Evolutionary conservation across 2,888 invertebrate species (phyloP).

Genomic region (Lasioglossum oenotherae): DNA sequence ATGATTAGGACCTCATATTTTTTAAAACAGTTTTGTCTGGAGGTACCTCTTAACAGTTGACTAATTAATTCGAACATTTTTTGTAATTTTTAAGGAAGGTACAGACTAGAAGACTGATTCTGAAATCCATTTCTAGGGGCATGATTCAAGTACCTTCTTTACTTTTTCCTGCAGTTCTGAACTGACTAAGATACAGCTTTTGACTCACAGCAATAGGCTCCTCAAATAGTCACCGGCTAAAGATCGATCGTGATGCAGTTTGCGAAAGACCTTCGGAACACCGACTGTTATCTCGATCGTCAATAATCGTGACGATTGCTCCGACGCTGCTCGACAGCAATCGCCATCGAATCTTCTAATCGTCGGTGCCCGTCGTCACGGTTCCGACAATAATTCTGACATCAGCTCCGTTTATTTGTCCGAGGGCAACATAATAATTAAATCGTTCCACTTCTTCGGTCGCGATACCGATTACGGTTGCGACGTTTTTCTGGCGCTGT

Average conservation of each 20-base stretch:
- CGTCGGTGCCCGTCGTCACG: constrained; percentile 19
- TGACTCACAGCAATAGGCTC: background rate
- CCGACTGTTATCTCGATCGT: constrained; percentile 31
- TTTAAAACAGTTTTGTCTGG: no score
- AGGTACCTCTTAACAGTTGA: no score
- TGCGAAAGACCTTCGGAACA: constrained; percentile 16
- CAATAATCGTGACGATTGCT: constrained; percentile 31
- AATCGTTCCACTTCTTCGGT: constrained; percentile 11
- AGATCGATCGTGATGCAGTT: constrained; percentile 14
- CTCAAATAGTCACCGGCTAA: constrained; percentile 24
- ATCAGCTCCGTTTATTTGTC: constrained; percentile 35
- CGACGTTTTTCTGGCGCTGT: background rate
- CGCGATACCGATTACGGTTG: constrained; percentile 25
- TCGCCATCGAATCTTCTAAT: constrained; percentile 43
- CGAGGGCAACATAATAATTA: constrained; percentile 38
- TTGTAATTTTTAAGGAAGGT: background rate
- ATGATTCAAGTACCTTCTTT: background rate
- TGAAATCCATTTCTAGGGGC: background rate
- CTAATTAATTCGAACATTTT: background rate
- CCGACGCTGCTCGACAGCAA: constrained; percentile 22
- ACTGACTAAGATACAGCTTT: background rate
- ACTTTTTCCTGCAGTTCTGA: background rate
- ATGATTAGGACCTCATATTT: no score
- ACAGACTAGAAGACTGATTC: no score
- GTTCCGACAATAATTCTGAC: constrained; percentile 53